Conservation (phyloP, 2,113 vertebrate species). For the Butorides virescens region DNA sequence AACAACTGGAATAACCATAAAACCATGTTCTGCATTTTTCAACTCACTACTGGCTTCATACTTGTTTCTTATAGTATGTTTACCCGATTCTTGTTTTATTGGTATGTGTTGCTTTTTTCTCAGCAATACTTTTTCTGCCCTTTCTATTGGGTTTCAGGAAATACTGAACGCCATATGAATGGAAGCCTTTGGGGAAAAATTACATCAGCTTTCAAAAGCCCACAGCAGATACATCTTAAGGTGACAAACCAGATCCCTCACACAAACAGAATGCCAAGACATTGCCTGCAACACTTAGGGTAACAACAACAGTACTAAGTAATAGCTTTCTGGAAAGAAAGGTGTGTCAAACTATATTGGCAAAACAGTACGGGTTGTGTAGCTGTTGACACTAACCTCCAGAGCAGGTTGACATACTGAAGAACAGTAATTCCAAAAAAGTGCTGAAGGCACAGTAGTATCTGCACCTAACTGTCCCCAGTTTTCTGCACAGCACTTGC, state of each 20-base stretch:
- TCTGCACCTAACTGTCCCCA: background rate
- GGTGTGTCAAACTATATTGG: background rate
- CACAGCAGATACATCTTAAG: background rate
- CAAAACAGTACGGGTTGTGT: background rate
- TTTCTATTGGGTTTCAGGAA: background rate
- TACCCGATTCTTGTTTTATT: background rate
- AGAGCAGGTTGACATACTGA: background rate
- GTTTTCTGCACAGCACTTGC: background rate
- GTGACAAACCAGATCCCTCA: background rate
- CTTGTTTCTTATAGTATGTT: background rate
- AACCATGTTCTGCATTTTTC: background rate
- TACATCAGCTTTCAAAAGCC: background rate
- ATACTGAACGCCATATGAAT: background rate
- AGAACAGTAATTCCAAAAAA: background rate
- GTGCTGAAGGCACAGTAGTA: background rate
- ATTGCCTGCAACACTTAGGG: background rate
- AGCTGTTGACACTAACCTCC: background rate
- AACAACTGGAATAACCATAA: background rate
- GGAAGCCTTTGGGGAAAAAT: background rate
- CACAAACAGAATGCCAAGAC: background rate
- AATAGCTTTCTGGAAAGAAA: background rate
- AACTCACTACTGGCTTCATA: background rate
- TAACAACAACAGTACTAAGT: background rate
- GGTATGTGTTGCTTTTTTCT: background rate
- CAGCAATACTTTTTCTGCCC: background rate